phyloP scores from a whole-genome alignment of 2,888 invertebrate species.

The Holacanthella duospinosa region DNA sequence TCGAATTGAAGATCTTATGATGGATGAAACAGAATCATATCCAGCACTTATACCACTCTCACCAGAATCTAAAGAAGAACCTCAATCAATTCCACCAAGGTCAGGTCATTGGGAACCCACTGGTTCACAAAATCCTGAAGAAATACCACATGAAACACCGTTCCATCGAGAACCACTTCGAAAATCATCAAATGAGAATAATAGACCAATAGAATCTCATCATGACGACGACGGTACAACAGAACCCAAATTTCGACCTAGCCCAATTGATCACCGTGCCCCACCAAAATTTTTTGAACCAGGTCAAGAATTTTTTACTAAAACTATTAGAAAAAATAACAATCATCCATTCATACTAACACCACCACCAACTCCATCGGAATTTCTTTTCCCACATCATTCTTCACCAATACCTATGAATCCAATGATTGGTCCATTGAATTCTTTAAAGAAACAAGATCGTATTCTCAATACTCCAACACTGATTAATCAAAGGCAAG shows the following conservation, averaged over 20 bases:
- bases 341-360: not conserved
- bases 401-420: too few species aligned
- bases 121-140: not conserved
- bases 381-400: too few species aligned
- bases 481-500: not conserved
- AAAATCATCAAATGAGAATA: not conserved
- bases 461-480: conserved; percentile 3
- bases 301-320: conserved; percentile 34
- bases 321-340: conserved; percentile 16
- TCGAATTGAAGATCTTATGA: conserved; percentile 34
- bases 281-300: conserved; percentile 31
- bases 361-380: not conserved
- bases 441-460: conserved; percentile 11
- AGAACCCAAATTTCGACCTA: conserved; percentile 4
- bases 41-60: not conserved
- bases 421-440: too few species aligned
- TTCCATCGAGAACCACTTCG: not conserved
- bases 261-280: conserved; percentile 6
- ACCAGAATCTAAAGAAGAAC: not conserved
- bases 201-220: not conserved
- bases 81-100: not conserved
- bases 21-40: conserved; percentile 23
- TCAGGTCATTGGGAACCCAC: not conserved
- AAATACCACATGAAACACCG: not conserved
- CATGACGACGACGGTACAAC: not conserved